phyloP scores from a whole-genome alignment of 2,113 vertebrate species.

The Ibidorhyncha struthersii region DNA sequence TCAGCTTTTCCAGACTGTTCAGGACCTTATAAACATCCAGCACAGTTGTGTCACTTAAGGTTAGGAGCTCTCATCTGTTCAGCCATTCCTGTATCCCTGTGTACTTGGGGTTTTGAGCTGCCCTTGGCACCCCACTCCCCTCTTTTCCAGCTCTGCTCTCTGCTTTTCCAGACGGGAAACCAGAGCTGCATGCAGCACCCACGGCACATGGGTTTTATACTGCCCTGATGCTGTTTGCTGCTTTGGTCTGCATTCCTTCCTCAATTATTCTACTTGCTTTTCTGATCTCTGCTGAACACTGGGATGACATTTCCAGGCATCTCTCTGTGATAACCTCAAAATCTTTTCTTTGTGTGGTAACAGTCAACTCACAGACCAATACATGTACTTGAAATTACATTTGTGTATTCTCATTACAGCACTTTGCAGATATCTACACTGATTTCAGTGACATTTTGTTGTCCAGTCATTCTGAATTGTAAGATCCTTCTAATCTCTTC shows the following conservation, averaged over 20 bases:
- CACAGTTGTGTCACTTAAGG: neutral
- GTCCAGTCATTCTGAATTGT: neutral
- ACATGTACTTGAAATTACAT: neutral
- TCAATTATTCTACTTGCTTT: neutral
- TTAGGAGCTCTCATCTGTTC: neutral
- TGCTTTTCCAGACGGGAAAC: neutral
- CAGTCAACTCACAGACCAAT: neutral
- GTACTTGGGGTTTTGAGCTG: neutral
- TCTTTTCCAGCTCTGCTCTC: neutral
- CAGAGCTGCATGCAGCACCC: neutral
- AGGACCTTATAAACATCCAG: neutral
- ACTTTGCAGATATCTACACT: neutral
- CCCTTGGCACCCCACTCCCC: neutral
- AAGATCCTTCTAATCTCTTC: conserved; percentile 14
- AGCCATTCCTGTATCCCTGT: neutral
- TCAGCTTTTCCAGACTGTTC: neutral
- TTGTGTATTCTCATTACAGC: neutral
- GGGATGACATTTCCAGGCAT: conserved; percentile 34
- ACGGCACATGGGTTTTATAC: neutral
- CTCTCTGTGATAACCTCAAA: conserved; percentile 9
- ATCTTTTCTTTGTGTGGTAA: neutral
- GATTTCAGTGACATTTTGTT: conserved; percentile 7
- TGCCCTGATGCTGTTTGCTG: neutral
- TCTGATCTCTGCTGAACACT: neutral
- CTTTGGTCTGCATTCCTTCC: neutral